Base-by-base conservation (phyloP, 2,113 vertebrate species). In the Dasypus novemcinctus region DNA sequence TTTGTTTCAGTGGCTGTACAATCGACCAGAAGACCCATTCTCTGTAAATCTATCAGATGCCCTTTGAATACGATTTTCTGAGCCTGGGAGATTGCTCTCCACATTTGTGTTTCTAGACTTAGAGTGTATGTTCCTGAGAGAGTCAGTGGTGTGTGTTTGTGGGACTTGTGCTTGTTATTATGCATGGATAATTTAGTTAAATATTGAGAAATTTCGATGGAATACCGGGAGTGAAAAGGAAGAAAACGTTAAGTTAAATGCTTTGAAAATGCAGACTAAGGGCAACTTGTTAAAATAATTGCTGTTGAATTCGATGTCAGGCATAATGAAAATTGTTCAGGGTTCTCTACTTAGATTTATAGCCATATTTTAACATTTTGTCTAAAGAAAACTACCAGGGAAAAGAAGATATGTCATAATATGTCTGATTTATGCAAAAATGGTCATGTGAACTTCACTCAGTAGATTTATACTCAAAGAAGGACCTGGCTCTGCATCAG, bases 331-430 rank as follows among this genome's bases (percentile, higher is more conserved):
- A 57, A 88, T 31, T 10, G 23, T 88, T 84, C 23, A 36, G 49
- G 25, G 9, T 69, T 85, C 87, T 75, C 41, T 74, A 38, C 84
- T 84, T 31, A 46, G 59, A 66, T 59, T 29, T 57, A 7, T 75
- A 54, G 69, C 29, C 87, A 17, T 52, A 49, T 87, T 75, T 61
- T 84, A 91, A 61, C 57, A 84, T 21, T 27, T 80, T 25, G 11
- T n/a, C 12, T 54, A 49, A 93, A 81, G 90, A 80, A 79, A 92
- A 78, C 9, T 25, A 64, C 20, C 69, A 83, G 63, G 66, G 87
- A 86, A 74, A 4, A 52, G 57, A 87, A 66, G 59, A 46, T 59
- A 54, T 17, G n/a, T 52, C 38, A 52, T 13, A 36, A 82, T 69
- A 9, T 49, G 12, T 23, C 68, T 64, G 69, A 90, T 41, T 87